These are phyloP conservation scores for Fragum sueziense DNA, from an alignment of 2,888 invertebrate genomes.

Conservation along the genomic window DNA sequence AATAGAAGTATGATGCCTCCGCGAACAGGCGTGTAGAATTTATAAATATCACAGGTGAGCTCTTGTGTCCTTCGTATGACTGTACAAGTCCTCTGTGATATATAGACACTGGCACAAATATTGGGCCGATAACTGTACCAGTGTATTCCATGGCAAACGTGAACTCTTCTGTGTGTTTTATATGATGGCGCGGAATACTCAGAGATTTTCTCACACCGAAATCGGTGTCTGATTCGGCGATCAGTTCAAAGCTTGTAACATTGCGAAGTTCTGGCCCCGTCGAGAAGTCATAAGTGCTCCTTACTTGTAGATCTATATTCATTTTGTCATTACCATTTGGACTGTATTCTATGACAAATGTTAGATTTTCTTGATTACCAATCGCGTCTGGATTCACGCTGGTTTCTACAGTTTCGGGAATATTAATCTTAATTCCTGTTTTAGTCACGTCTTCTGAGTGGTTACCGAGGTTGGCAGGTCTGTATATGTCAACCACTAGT, in stretches of 20 bases:
- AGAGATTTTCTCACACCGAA: not conserved
- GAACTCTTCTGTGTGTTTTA: not conserved
- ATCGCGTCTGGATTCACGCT: not conserved
- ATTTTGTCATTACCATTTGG: not conserved
- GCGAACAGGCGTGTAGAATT: not conserved
- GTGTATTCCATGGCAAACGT: not conserved
- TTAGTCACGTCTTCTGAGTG: not conserved
- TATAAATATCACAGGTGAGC: not conserved
- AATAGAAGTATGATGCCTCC: not conserved
- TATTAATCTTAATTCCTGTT: not conserved
- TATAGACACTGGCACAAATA: not conserved
- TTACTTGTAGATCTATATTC: not conserved
- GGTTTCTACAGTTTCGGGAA: not conserved
- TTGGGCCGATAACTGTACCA: not conserved
- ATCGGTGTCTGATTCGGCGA: not conserved
- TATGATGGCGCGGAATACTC: not conserved
- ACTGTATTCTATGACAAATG: not conserved
- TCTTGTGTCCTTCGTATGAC: not conserved
- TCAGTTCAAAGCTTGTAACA: not conserved
- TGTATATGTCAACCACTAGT: not conserved
- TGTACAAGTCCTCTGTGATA: not conserved
- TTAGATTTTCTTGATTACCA: not conserved
- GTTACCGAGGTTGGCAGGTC: not conserved
- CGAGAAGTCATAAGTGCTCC: not conserved
- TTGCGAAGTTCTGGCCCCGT: not conserved